Base-by-base conservation (phyloP, 2,113 vertebrate genomes). In the Lagenorhynchus albirostris region DNA sequence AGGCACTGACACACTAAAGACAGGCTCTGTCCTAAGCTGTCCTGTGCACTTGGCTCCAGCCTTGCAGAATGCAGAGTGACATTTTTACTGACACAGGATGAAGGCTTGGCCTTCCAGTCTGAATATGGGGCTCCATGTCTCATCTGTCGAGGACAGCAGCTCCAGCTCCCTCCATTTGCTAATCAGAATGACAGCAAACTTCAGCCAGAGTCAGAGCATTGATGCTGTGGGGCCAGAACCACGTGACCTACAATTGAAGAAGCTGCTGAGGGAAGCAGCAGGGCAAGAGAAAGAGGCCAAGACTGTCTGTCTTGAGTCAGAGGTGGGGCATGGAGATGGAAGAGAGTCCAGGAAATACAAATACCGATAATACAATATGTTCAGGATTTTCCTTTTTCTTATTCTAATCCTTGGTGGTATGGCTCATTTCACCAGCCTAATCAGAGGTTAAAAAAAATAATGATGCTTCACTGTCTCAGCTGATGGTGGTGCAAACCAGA, bases 101-200 rank as follows among this genome's bases (percentile, higher is more conserved):
- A 94, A 90, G 44, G n/a, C 8, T 85, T 70, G 44, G 65, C 47
- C 85, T 91, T 89, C n/a, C 2, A 0, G 31, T 33, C 88, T 96
- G 55, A 73, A 83, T 91, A 63, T 13, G 29, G 76, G 71, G 12
- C 58, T 70, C 84, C 8, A 0, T 33, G 33, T 62, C 73, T 94
- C 91, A 50, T 89, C 73, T 67, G 70, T 86, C 0, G 0, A 82
- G 25, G 13, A 84, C 15, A 79, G 73, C 15, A 77, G 47, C 33
- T 38, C 73, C 29, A 55, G 4, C 4, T 41, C 74, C 71, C 82
- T 95, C n/a, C 58, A 11, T 58, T 23, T 65, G 50, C 68, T 96
- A 70, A 97, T 97, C 93, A 95, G 87, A 55, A 33, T 90, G 93
- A 90, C 58, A 79, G 68, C 17, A 58, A 87, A 77, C 50, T 53